A percentile compares a stretch with the other conserved stretches of the same genome.
Conservation (phyloP, 2,888 invertebrate genomes). For the Chorisops tibialis region DNA sequence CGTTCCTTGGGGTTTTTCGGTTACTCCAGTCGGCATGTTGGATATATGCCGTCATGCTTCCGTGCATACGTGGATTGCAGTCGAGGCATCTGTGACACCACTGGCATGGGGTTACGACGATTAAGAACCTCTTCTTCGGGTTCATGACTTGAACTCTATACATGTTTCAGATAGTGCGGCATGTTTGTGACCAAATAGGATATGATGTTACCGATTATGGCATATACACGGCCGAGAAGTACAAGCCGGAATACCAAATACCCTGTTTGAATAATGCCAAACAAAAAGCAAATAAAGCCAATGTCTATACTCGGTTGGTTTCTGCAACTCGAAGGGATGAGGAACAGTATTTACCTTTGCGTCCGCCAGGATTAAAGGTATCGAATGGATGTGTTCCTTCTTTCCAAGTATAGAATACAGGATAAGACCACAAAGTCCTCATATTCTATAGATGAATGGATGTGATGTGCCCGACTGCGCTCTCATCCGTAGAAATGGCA, state of each 20-base stretch:
- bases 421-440: neutral
- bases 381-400: constrained; percentile 9
- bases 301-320: constrained; percentile 1
- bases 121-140: constrained; percentile 17
- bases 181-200: constrained; percentile 18
- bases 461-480: neutral
- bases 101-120: constrained; percentile 11
- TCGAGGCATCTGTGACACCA: neutral
- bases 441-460: no score
- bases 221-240: constrained; percentile 1
- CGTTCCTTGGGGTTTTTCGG: neutral
- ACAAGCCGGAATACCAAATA: neutral
- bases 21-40: neutral
- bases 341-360: constrained; percentile 17
- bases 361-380: constrained; percentile 22
- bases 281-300: constrained; percentile 17
- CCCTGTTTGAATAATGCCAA: constrained; percentile 21
- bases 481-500: neutral
- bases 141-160: constrained; percentile 9
- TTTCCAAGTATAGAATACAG: neutral
- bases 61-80: neutral
- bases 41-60: neutral
- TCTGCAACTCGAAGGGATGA: constrained; percentile 7
- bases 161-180: constrained; percentile 2
- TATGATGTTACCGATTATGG: constrained; percentile 11